phyloP scores from a whole-genome alignment of 2,797 vertebrate species.

The Mormyrops boulengeri region DNA sequence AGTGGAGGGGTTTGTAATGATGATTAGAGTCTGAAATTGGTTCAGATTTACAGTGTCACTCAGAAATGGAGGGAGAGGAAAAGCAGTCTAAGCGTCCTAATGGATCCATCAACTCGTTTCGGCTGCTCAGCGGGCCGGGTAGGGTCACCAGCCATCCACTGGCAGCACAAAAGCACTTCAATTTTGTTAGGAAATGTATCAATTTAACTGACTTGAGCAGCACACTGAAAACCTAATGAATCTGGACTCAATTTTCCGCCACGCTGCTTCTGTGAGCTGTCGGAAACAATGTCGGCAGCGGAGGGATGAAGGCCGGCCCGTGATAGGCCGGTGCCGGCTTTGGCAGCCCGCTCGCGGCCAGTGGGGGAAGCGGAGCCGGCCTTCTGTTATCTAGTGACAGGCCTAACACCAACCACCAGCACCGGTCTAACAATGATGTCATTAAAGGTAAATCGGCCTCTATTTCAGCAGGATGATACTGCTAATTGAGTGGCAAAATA shows the following conservation, averaged over 20 bases:
- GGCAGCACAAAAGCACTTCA: conserved; percentile 99
- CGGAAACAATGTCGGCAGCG: conserved; percentile 96
- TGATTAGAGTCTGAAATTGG: conserved; percentile 96
- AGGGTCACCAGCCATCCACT: conserved; percentile 99
- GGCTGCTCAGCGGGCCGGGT: conserved; percentile 98
- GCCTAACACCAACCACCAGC: conserved; percentile 72
- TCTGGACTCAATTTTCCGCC: conserved; percentile 98
- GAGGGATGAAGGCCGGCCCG: conserved; percentile 77
- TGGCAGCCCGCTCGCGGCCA: conserved; percentile 65
- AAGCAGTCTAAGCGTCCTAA: conserved; percentile 75
- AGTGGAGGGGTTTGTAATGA: conserved; percentile 91
- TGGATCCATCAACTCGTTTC: conserved; percentile 82
- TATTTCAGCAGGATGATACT: conserved; percentile 99
- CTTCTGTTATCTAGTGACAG: conserved; percentile 82
- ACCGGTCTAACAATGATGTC: conserved; percentile 99
- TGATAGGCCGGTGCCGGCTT: conserved; percentile 75
- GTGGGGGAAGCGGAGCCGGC: conserved; percentile 72
- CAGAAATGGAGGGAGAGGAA: conserved; percentile 71
- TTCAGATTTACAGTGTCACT: conserved; percentile 94
- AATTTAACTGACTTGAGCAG: conserved; percentile 97
- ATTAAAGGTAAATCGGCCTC: conserved; percentile 99
- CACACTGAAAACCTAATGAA: conserved; percentile 87
- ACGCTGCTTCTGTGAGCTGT: conserved; percentile 88
- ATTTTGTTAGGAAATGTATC: conserved; percentile 99
- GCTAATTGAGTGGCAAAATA: conserved; percentile 99